A percentile compares a stretch with the other conserved stretches of the same genome.
These are phyloP conservation scores for Erythrolamprus reginae DNA, from an alignment of 2,113 vertebrate genomes.

Conservation along the genomic window DNA sequence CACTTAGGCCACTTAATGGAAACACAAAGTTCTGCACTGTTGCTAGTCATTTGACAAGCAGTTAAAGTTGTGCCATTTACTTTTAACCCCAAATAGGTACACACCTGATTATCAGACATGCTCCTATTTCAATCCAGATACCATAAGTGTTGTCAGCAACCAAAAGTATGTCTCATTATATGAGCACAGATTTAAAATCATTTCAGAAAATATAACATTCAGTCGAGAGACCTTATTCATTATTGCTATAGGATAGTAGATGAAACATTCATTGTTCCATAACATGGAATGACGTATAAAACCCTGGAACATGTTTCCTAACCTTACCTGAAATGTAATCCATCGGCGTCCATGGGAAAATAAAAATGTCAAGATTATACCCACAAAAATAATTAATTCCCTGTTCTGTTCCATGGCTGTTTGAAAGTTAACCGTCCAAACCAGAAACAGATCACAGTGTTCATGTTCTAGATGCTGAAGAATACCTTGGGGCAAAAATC, in stretches of 20 bases:
- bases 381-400: not conserved
- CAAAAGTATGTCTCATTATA: not conserved
- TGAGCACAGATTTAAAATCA: not conserved
- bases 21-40: not conserved
- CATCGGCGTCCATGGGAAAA: not conserved
- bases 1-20: not conserved
- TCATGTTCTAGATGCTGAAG: not conserved
- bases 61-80: not conserved
- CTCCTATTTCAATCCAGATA: not conserved
- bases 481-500: not conserved
- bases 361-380: not conserved
- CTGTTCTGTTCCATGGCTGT: not conserved
- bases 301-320: not conserved
- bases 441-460: not conserved
- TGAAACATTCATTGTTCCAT: not conserved
- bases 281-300: not conserved
- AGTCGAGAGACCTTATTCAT: not conserved
- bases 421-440: not conserved
- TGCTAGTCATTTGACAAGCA: not conserved
- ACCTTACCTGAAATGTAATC: not conserved
- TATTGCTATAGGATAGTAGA: no score
- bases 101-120: not conserved
- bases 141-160: not conserved
- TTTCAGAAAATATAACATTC: not conserved
- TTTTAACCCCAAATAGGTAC: not conserved